A percentile compares a stretch with the other conserved stretches of the same genome.
These are phyloP conservation scores for Synanthedon formicaeformis DNA, from an alignment of 2,888 invertebrate species.

Conservation along the genomic window DNA sequence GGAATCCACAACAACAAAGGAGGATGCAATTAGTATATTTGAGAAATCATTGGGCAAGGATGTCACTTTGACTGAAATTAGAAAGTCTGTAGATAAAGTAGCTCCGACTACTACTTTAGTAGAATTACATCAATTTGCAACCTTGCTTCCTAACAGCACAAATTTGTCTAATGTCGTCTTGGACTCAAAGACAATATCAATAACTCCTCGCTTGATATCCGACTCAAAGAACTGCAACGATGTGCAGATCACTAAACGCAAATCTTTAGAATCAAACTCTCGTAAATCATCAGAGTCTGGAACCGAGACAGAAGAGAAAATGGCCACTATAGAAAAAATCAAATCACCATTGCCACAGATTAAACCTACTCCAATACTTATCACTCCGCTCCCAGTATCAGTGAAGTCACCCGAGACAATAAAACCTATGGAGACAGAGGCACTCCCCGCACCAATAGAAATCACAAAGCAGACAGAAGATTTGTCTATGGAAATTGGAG, in stretches of 20 bases:
- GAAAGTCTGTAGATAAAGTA: conserved; percentile 57
- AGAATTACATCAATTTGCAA: conserved; percentile 53
- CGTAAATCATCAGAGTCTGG: conserved; percentile 46
- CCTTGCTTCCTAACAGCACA: conserved; percentile 41
- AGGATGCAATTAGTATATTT: conserved; percentile 63
- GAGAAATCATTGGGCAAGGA: conserved; percentile 64
- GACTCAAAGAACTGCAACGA: conserved; percentile 34
- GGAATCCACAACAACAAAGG: conserved; percentile 58
- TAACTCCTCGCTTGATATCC: conserved; percentile 38
- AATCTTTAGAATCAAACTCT: conserved; percentile 40
- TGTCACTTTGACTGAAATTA: conserved; percentile 61
- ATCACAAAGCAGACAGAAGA: conserved; percentile 34
- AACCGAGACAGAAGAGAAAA: conserved; percentile 38
- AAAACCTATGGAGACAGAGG: conserved; percentile 37
- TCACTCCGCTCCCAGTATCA: conserved; percentile 23
- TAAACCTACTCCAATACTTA: conserved; percentile 29
- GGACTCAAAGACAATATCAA: conserved; percentile 55
- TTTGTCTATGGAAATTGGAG: conserved; percentile 28
- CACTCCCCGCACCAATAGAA: conserved; percentile 41
- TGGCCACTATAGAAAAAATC: conserved; percentile 44
- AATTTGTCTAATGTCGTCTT: conserved; percentile 35
- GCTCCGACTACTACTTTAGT: conserved; percentile 27
- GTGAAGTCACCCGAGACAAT: conserved; percentile 35
- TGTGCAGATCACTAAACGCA: conserved; percentile 32
- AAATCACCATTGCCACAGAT: conserved; percentile 37